Base-by-base conservation (phyloP, 2,113 vertebrate genomes). In the Poeciliopsis prolifica region DNA sequence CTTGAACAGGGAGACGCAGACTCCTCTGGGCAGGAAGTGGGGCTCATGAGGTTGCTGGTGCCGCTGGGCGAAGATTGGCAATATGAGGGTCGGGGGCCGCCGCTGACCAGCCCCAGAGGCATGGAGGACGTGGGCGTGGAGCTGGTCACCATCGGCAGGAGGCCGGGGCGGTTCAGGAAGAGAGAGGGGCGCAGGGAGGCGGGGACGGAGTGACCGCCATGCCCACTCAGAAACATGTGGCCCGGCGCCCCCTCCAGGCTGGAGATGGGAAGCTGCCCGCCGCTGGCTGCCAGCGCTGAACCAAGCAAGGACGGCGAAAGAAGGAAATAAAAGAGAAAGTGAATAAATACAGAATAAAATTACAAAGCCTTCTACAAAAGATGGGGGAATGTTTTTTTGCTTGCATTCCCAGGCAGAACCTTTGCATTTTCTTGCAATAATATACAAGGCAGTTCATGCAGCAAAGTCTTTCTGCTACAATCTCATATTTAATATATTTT, bases 141-240 rank as follows among this genome's bases (percentile, higher is more conserved):
- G 5, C 94, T 78, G 40, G 95, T 91, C 13, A 94, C 93, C 91
- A 97, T 93, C 77, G 96, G 94, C 81, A 96, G 94, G 82, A 97
- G 94, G 69, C 95, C 93, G 1, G 95, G 95, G 3, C 93, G 96
- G 92, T 96, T 97, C 86, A 97, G 92, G 94, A 97, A 97, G 83
- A 97, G 94, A 28, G 95, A 94, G 0, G 92, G 85, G 63, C 94
- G 95, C 77, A 96, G 94, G 61, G 95, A 95, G 63, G 84, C 22
- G 12, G 88, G 83, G 33, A 89, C 68, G 24, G 68, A 61, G 7
- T 93, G 82, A 54, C 94, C 91, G 5, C 94, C 93, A 0, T 83
- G 80, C 8, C 95, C 94, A 22, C 95, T 93, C 80, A 97, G 93
- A 69, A 97, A 92, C 93, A 97, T 92, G 90, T 95, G 95, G 76